A percentile compares a stretch with the other conserved stretches of the same genome.
Conservation (phyloP, 2,888 invertebrate species). For the Acronicta psi region DNA sequence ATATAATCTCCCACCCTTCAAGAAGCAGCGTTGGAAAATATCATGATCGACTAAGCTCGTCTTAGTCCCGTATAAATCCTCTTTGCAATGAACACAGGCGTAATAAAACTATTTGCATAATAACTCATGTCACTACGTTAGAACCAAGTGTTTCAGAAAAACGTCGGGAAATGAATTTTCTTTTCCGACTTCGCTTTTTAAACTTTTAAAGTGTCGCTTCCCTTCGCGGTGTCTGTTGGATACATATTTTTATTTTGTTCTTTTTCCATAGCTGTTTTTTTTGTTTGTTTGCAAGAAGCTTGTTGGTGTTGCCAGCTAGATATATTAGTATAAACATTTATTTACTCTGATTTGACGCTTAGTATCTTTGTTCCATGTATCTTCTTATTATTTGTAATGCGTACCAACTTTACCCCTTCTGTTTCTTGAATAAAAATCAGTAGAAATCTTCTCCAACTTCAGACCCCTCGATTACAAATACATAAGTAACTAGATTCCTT, state of each 20-base stretch:
- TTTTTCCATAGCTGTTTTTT: conserved; percentile 8
- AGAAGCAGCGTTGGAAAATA: conserved; percentile 41
- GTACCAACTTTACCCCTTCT: neutral
- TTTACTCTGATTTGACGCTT: neutral
- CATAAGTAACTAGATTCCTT: conserved; percentile 24
- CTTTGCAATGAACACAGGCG: conserved; percentile 59
- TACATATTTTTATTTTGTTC: conserved; percentile 32
- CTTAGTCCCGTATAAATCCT: conserved; percentile 60
- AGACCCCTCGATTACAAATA: conserved; percentile 24
- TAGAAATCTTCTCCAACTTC: conserved; percentile 4
- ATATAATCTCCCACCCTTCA: conserved; percentile 21
- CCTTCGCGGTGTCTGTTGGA: conserved; percentile 27
- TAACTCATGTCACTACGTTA: conserved; percentile 43
- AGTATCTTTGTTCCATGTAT: too few relatives aligned
- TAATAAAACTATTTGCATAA: conserved; percentile 66
- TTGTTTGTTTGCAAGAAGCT: conserved; percentile 11
- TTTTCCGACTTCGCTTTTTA: conserved; percentile 42
- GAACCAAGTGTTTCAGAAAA: conserved; percentile 46
- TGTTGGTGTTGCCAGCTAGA: conserved; percentile 21
- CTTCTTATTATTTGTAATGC: neutral
- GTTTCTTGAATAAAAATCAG: neutral
- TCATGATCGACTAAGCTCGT: conserved; percentile 57
- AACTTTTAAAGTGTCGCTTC: conserved; percentile 50
- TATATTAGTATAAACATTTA: conserved; percentile 13
- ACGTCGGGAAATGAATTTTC: conserved; percentile 54